Base-by-base conservation (phyloP, 2,113 vertebrate species). In the Rhinopithecus roxellana region DNA sequence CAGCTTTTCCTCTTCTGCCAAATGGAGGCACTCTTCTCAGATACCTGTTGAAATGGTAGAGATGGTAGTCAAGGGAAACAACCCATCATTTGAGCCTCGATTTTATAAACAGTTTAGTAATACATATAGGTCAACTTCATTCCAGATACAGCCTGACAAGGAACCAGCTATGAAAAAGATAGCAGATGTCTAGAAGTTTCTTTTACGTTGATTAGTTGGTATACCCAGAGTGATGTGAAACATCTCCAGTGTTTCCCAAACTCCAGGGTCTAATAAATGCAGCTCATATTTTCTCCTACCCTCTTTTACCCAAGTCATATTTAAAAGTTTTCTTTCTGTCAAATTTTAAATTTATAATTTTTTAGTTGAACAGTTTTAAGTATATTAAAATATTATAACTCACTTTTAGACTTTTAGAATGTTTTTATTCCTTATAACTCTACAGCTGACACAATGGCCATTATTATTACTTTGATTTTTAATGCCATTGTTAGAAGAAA, bases 401-500 rank as follows among this genome's bases (percentile, higher is more conserved):
- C 25, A 77, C 35, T 40, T 86, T 95, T 55, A 86, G 72, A 78
- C 83, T 79, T 84, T 70, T 69, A 77, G 45, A 70, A 72, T 79
- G 45, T 61, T 93, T 86, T 57, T 40, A 75, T 94, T 91, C 32
- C 14, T 22, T 50, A 11, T 69, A 85, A 78, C 93, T 86, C 40
- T 74, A 48, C 9, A 72, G 23, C 38, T 59, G 74, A 87, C 30
- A 79, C 14, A 70, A 17, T 84, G 50, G 43, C 84, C 23, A 59
- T 84, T 69, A n/a, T 59, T 88, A 45, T 89, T n/a, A 85, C 13
- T 92, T 92, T 74, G 74, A 77, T 88, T 61, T 64, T 89, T 78
- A 70, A n/a, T 9, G 2, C 9, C 81, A 64, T 75, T 67, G 25
- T 14, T 40, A 64, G 83, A 90, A 52, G 3, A 13, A 5, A 40